phyloP scores from a whole-genome alignment of 2,888 invertebrate genomes.

The Leptinotarsa juncta region DNA sequence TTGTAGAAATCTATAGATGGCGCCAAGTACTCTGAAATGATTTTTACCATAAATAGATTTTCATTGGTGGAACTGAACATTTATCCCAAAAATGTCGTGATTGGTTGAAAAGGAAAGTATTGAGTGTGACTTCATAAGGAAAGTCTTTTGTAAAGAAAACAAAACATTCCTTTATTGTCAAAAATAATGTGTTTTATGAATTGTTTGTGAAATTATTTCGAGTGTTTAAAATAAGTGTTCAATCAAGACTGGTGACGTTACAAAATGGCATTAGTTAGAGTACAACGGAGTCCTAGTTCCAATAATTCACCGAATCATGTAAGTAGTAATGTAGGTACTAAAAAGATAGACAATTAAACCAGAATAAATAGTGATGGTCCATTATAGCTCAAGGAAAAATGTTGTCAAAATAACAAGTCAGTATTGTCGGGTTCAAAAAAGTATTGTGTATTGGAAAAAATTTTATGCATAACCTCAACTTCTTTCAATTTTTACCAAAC shows the following conservation, averaged over 20 bases:
- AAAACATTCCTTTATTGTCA: slow-evolving; percentile 50
- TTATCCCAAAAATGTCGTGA: slow-evolving; percentile 37
- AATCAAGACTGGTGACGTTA: slow-evolving; percentile 38
- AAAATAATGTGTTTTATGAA: slow-evolving; percentile 55
- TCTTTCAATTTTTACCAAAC: too few relatives aligned
- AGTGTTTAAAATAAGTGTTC: slow-evolving; percentile 44
- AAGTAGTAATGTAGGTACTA: slow-evolving; percentile 31
- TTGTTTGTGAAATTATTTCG: slow-evolving; percentile 47
- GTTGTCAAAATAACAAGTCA: too few relatives aligned
- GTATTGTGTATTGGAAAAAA: too few relatives aligned
- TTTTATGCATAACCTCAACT: too few relatives aligned
- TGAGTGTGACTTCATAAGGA: slow-evolving; percentile 64
- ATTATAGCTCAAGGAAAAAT: too few relatives aligned
- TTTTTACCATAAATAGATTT: neutral
- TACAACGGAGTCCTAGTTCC: slow-evolving; percentile 79
- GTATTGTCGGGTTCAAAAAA: too few relatives aligned
- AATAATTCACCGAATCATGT: slow-evolving; percentile 70
- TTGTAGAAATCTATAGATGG: slow-evolving; percentile 21
- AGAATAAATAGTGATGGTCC: too few relatives aligned
- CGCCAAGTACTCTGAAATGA: neutral
- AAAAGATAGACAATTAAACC: neutral
- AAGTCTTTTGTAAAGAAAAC: slow-evolving; percentile 55
- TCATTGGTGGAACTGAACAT: slow-evolving; percentile 32
- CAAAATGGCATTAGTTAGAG: slow-evolving; percentile 78
- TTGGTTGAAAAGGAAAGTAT: slow-evolving; percentile 58